Conservation (phyloP, 2,888 invertebrate species). For the Dryocosmus kuriphilus region DNA sequence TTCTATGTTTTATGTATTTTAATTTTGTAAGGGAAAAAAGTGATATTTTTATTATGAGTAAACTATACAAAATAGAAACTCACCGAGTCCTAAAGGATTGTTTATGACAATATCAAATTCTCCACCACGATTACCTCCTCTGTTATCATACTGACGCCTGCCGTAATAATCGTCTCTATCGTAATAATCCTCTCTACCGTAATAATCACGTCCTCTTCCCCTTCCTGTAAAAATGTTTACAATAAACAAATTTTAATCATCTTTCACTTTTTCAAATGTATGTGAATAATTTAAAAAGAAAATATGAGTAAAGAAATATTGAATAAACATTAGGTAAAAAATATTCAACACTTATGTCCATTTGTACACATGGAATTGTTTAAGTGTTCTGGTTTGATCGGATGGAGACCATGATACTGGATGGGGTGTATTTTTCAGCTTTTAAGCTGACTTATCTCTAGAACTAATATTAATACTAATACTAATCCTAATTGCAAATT, state of each 20-base stretch:
- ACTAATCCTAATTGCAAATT: no score
- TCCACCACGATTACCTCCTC: neutral
- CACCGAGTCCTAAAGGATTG: neutral
- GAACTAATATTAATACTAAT: no score
- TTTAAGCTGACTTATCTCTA: no score
- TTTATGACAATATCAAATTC: neutral
- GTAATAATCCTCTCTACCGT: neutral
- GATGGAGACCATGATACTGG: no score
- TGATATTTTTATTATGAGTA: neutral
- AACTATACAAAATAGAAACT: neutral
- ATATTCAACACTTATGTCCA: no score
- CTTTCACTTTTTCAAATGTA: neutral
- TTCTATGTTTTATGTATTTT: no score
- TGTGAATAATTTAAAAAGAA: neutral
- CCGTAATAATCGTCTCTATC: neutral
- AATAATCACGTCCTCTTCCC: neutral
- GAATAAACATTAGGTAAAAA: no score
- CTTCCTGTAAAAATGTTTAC: neutral
- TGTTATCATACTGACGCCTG: neutral
- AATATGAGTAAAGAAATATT: no score
- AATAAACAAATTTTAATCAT: neutral
- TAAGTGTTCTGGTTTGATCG: no score
- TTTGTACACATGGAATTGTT: no score
- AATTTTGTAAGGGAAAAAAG: no score
- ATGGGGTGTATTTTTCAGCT: no score